Base-by-base conservation (phyloP, 1,140 invertebrate species). In the Mizuhopecten yessoensis region DNA sequence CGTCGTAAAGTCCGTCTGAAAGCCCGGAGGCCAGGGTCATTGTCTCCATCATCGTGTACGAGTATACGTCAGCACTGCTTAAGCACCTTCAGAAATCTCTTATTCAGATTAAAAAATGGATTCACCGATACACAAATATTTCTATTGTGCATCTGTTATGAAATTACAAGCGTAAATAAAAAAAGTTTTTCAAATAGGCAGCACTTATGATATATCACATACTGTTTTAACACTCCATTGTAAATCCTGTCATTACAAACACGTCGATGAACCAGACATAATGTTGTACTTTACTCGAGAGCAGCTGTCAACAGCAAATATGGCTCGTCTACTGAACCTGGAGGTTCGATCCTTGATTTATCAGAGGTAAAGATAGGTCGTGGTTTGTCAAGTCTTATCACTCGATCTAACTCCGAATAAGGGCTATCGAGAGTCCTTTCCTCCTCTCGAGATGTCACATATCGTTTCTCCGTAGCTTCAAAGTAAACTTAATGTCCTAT, bases 361-460 rank as follows among this genome's bases (percentile, higher is more conserved):
- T 75, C 57, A 29, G 57, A n/a, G 15, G 57, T 75, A 75, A 75
- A 75, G 57, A 75, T 75, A 75, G 57, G 57, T 75, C 57, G 57
- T 75, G 57, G 57, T 75, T 75, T 75, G 57, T 75, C 57, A 75
- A 75, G 57, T 75, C 57, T 75, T 75, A 75, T 75, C 57, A 75
- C 57, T 75, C 57, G 57, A 75, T 75, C 57, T 75, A 75, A 75
- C 57, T 75, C 57, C 57, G 57, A 75, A 75, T 75, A 75, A 75
- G 57, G 57, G 57, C 17, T 75, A 75, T 75, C 57, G n/a, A 75
- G 57, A 29, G 57, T 75, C 57, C 57, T 75, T 75, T 75, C 57
- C 57, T 75, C 57, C 57, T 75, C 57, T 75, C 57, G n/a, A 75
- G 57, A 75, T 75, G 57, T 75, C 57, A 75, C 57, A 75, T 75